Base-by-base conservation (phyloP, 2,797 vertebrate genomes). In the Mormyrops attenuatus region DNA sequence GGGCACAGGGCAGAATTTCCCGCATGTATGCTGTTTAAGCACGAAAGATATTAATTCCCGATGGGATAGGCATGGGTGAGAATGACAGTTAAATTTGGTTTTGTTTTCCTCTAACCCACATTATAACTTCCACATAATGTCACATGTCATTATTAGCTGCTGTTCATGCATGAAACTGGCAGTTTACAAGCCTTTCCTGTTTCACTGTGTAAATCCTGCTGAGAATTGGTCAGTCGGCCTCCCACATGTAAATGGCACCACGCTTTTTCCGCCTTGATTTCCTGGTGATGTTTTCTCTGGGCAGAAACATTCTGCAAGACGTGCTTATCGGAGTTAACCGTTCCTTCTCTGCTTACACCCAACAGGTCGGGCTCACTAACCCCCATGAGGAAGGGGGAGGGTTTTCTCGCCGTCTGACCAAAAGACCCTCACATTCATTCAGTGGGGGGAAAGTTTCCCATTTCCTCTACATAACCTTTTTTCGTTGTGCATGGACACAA, bases 41-140 rank as follows among this genome's bases (percentile, higher is more conserved):
- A n/a, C 15, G 17, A 80, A 80, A 44, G 38, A 80, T 80, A 80
- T 80, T 44, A 44, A 80, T 80, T 80, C 73, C 38, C 38, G 15
- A 8, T 80, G 73, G 73, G 73, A 20, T 8, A 17, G 73, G 34
- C 15, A 44, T 80, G 73, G 73, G 34, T 17, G 73, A 80, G 73
- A 80, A 41, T 80, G 73, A 80, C 73, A 44, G 73, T 44, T 80
- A 80, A 44, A 80, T 80, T 80, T 44, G 38, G 73, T 80, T 73
- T 73, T 73, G 30, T 73, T 73, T 73, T 73, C 66, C 17, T 73
- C 66, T 73, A 73, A 73, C 66, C 66, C 30, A 34, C 4, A 80
- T 80, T n/a, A 80, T 44, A 41, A 80, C 94, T 94, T 93, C 91
- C 90, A 91, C 92, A 93, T 30, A 94, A 94, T 91, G 92, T 87